Base-by-base conservation (phyloP, 2,113 vertebrate genomes). In the Rhinichthys klamathensis region DNA sequence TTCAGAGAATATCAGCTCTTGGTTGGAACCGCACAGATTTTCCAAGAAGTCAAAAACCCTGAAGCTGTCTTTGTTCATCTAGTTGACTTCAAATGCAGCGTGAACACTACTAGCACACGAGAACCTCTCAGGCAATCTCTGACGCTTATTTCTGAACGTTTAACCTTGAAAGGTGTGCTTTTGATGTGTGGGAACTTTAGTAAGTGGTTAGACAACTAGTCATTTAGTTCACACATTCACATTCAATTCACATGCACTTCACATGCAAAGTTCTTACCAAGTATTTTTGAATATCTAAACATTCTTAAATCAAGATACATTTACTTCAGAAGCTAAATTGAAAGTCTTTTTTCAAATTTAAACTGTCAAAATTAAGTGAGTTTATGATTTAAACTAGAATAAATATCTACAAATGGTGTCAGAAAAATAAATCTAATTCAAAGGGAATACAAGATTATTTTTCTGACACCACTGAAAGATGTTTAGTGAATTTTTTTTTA, bases 91-190 rank as follows among this genome's bases (percentile, higher is more conserved):
- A 73, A 25, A 73, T 73, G 21, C 69, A 44, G 21, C 69, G n/a
- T 21, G n/a, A 11, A 73, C 70, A 70, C 67, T 30, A 69, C 16
- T 23, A 23, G 35, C 35, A 41, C 35, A 41, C 1, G 8, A 23
- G 32, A 11, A 10, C 18, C 0, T 23, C 65, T 32, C 51, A 51
- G 46, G 15, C 13, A 23, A 18, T 41, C 21, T 70, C 35, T 5
- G n/a, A 54, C 11, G 27, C 27, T 32, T 27, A 32, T 54, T 5
- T 76, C 74, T 76, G 44, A 76, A 54, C 9, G 74, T 76, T 76
- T 51, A 32, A 76, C 74, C 74, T 76, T 30, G 46, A 32, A 70
- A 51, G 74, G 38, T 54, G 44, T 32, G 46, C 49, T 54, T 54
- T 76, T 54, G 73, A 51, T 46, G n/a, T 46, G 23, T 49, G n/a